Evolutionary conservation across 2,113 vertebrate species (phyloP), one percentile per base, ranked within the genome.

Genomic region (Alouatta palliata): DNA sequence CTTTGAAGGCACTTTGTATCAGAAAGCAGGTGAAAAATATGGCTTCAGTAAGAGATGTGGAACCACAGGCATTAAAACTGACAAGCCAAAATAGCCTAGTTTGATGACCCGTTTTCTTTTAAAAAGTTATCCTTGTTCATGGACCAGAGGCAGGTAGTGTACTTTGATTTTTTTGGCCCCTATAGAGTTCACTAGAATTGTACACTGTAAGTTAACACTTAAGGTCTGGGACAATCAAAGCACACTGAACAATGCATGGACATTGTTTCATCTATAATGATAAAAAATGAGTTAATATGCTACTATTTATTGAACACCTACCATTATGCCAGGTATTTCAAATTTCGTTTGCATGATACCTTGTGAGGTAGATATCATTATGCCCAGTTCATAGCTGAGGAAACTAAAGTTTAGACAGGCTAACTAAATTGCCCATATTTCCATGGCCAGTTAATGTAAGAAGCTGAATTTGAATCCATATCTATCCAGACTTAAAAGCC

Each of bases 131-230:
- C 45, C 79, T 96, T 95, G 80, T 71, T 92, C 80, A 56, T 84
- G 30, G 61, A 87, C 80, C 92, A 93, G 56, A 95, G 68, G 37
- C 54, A 91, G 75, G 75, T 70, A 84, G 91, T 95, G 49, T 64
- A 49, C 79, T 97, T 95, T 96, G 92, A 95, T 83, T 93, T 97
- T n/a, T 97, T 75, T 88, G 86, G 49, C 40, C 25, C 87, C 96
- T 80, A 37, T 58, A 70, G 87, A 70, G 68, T 93, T 97, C 61
- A 93, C 37, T 80, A 75, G 79, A 93, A 90, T 73, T 56, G 86
- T 87, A 89, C 86, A 56, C 82, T 77, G 64, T 37, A 95, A 86
- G 88, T 91, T 90, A 84, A 32, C 43, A 56, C 56, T 90, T 93
- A 71, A 73, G 66, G 91, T 95, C 73, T 76, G 73, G 77, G 89